phyloP scores from a whole-genome alignment of 2,888 invertebrate genomes.

The Nomada hirtipes region DNA sequence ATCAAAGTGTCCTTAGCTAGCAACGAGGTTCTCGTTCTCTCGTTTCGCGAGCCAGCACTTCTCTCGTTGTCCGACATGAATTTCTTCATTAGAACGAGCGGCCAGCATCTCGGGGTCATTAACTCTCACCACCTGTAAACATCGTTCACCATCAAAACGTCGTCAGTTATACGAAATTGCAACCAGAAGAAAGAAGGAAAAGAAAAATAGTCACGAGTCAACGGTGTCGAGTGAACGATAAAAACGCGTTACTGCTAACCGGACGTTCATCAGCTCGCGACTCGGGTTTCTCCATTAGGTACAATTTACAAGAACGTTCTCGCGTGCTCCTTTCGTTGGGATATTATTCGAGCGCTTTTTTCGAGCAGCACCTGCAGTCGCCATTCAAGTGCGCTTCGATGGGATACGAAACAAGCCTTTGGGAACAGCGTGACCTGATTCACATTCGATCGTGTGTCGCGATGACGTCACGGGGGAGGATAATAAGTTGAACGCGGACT shows the following conservation, averaged over 20 bases:
- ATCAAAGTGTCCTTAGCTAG: constrained; percentile 50
- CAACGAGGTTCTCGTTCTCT: neutral
- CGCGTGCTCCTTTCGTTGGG: constrained; percentile 20
- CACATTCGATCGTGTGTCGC: constrained; percentile 9
- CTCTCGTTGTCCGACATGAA: constrained; percentile 20
- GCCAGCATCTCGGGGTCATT: constrained; percentile 24
- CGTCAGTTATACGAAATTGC: constrained; percentile 51
- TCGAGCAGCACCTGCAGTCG: constrained; percentile 26
- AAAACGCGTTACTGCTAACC: constrained; percentile 44
- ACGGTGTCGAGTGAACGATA: constrained; percentile 45
- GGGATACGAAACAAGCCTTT: neutral
- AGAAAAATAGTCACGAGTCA: constrained; percentile 36
- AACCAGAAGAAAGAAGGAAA: neutral
- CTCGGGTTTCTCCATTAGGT: constrained; percentile 44
- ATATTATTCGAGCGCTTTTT: constrained; percentile 1
- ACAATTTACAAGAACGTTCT: constrained; percentile 16
- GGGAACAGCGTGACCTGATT: constrained; percentile 23
- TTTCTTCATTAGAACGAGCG: constrained; percentile 48
- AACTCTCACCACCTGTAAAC: constrained; percentile 45
- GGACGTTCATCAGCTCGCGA: constrained; percentile 36
- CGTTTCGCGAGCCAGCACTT: neutral
- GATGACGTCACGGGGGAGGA: constrained; percentile 10
- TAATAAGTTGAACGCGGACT: neutral
- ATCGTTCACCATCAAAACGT: constrained; percentile 48
- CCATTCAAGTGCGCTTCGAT: neutral